These are phyloP conservation scores for Clinocottus analis DNA, from an alignment of 2,113 vertebrate species.

Conservation along the genomic window DNA sequence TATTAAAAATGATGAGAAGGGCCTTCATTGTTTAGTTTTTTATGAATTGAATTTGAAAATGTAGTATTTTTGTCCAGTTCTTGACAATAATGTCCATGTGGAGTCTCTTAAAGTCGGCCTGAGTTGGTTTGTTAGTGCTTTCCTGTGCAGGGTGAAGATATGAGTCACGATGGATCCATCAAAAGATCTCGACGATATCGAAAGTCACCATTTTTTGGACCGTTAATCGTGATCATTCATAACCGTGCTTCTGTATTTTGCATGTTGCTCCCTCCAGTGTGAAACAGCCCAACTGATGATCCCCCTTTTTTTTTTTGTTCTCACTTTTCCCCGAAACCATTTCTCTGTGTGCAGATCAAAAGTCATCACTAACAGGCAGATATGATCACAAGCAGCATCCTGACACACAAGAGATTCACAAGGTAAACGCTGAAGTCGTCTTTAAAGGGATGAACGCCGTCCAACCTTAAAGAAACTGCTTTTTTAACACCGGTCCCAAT, in stretches of 20 bases:
- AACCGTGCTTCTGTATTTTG: not conserved
- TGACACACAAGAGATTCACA: not conserved
- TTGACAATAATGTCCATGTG: not conserved
- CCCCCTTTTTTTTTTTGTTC: slow-evolving; percentile 28
- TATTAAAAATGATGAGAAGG: not conserved
- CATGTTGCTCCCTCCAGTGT: not conserved
- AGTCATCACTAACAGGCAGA: slow-evolving; percentile 47
- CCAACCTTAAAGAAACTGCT: not conserved
- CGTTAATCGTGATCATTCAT: not conserved
- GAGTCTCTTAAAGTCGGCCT: not conserved
- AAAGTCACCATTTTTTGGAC: not conserved
- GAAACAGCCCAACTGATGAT: not conserved
- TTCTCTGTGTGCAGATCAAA: not conserved
- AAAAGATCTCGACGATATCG: not conserved
- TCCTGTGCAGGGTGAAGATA: not conserved
- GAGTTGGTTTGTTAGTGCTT: not conserved
- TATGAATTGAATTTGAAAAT: not conserved
- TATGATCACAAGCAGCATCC: not conserved
- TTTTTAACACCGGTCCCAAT: too few relatives aligned
- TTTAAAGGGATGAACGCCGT: too few relatives aligned
- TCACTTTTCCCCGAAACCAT: slow-evolving; percentile 12
- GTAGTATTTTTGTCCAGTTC: not conserved
- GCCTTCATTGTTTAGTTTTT: not conserved
- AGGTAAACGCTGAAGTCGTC: too few relatives aligned
- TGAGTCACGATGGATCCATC: not conserved